These are phyloP conservation scores for Halyomorpha halys DNA, from an alignment of 1,140 invertebrate genomes.

Conservation along the genomic window DNA sequence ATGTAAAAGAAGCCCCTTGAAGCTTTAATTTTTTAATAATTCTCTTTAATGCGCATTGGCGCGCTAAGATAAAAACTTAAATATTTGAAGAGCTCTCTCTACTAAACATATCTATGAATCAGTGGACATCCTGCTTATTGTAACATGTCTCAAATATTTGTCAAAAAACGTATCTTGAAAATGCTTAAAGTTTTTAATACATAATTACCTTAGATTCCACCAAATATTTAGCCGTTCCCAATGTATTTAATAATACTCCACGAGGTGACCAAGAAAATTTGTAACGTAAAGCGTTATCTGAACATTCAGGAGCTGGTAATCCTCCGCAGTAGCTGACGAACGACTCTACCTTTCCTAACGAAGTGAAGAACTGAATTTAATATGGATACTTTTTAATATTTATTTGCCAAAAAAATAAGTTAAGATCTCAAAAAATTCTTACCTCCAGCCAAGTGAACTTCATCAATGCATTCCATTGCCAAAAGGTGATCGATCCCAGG, in stretches of 20 bases:
- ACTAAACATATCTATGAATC: too few relatives aligned
- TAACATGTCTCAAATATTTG: too few relatives aligned
- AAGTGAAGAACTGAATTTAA: not conserved
- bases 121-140: too few relatives aligned
- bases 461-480: conserved; percentile 94
- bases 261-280: conserved; percentile 97
- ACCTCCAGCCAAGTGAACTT: conserved; percentile 65
- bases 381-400: too few relatives aligned
- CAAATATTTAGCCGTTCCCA: conserved; percentile 79
- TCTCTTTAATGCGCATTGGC: too few relatives aligned
- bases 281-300: conserved; percentile 87
- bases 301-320: conserved; percentile 88
- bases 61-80: too few relatives aligned
- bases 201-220: conserved; percentile 61
- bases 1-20: too few relatives aligned
- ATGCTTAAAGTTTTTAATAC: too few relatives aligned
- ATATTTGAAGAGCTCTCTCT: too few relatives aligned
- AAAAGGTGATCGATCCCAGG: conserved; percentile 96
- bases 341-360: conserved; percentile 62
- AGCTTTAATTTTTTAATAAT: too few relatives aligned
- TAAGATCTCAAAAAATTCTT: not conserved
- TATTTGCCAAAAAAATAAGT: too few relatives aligned
- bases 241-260: conserved; percentile 79
- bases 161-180: too few relatives aligned
- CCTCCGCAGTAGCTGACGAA: conserved; percentile 97